Conservation (phyloP, 2,113 vertebrate species). For the Oplegnathus fasciatus region DNA sequence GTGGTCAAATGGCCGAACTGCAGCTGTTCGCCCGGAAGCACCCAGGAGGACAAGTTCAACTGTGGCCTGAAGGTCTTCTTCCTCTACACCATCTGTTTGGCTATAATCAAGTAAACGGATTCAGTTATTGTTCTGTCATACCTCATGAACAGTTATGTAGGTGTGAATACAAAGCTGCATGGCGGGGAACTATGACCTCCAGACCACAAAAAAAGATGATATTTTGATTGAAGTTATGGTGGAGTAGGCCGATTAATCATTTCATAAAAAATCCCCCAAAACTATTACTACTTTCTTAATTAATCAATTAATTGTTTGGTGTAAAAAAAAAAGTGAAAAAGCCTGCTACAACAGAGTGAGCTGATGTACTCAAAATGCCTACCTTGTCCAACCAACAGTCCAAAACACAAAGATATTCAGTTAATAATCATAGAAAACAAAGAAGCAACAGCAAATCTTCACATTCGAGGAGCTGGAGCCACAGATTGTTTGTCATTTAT, state of each 20-base stretch:
- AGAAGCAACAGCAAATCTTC: neutral
- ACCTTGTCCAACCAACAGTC: too few relatives aligned
- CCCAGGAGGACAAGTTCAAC: neutral
- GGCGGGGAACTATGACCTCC: too few relatives aligned
- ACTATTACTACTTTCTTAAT: neutral
- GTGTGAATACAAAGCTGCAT: too few relatives aligned
- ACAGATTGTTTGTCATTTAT: too few relatives aligned
- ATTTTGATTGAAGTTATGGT: neutral
- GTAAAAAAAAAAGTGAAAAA: neutral
- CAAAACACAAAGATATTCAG: neutral
- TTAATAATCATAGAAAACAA: neutral
- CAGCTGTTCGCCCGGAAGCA: neutral
- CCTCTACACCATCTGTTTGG: rapidly evolving
- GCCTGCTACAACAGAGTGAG: neutral
- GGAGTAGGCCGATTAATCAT: neutral
- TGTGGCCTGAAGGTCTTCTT: neutral
- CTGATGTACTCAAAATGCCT: neutral
- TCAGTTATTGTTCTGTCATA: neutral
- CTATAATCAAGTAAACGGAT: neutral
- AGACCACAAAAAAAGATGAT: neutral
- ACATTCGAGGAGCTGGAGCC: neutral
- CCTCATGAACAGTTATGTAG: too few relatives aligned
- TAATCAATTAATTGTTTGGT: neutral
- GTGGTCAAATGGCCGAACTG: neutral
- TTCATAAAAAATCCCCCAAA: neutral